Conservation (phyloP, 2,888 invertebrate genomes). For the Ochropleura plecta region DNA sequence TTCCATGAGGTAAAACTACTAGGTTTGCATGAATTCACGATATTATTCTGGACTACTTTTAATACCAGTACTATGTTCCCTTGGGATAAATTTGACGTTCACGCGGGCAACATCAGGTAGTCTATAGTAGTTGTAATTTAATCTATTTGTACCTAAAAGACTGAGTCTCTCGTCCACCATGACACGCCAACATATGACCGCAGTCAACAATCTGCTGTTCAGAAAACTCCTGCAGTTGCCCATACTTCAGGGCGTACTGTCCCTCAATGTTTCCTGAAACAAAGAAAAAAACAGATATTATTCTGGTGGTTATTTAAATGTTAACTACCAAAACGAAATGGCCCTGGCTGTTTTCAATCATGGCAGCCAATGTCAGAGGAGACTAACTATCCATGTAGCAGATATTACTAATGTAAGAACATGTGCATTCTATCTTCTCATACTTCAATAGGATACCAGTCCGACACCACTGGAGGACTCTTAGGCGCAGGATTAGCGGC, state of each 20-base stretch:
- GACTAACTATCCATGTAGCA: neutral
- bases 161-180: neutral
- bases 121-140: neutral
- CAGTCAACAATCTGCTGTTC: slow-evolving; percentile 7
- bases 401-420: neutral
- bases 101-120: too few relatives aligned
- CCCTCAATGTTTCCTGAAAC: slow-evolving; percentile 15
- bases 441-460: neutral
- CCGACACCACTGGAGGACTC: neutral
- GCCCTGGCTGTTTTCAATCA: neutral
- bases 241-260: slow-evolving; percentile 10
- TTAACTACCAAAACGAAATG: neutral
- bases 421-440: neutral
- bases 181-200: neutral
- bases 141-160: neutral
- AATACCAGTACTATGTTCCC: too few relatives aligned
- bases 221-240: slow-evolving; percentile 5
- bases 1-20: too few relatives aligned
- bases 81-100: too few relatives aligned
- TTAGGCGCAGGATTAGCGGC: neutral
- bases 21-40: too few relatives aligned
- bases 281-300: neutral
- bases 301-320: neutral
- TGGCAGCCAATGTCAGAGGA: neutral
- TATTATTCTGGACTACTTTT: too few relatives aligned